phyloP scores from a whole-genome alignment of 2,888 invertebrate genomes.

The Sphinx pinastri region DNA sequence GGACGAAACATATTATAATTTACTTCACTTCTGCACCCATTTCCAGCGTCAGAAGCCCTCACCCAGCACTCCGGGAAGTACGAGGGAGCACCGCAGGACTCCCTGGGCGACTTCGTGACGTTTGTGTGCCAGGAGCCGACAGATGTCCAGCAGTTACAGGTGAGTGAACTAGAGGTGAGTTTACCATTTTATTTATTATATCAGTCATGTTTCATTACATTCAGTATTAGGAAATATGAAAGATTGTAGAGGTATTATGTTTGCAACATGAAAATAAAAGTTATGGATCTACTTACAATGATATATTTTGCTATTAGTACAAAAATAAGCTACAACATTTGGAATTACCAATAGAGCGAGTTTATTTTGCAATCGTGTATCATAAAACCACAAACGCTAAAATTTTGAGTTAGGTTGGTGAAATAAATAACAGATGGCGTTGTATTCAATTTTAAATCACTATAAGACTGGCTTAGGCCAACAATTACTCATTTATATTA shows the following conservation, averaged over 20 bases:
- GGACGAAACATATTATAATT: no score
- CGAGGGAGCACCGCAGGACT: conserved; percentile 89
- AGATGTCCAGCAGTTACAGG: conserved; percentile 89
- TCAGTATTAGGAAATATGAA: not conserved
- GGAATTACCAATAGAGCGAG: no score
- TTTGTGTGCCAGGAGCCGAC: conserved; percentile 98
- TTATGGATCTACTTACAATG: no score
- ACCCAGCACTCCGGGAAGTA: conserved; percentile 85
- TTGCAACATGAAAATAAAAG: no score
- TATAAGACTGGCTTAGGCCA: not conserved
- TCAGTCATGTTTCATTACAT: not conserved
- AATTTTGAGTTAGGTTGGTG: not conserved
- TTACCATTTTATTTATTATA: conserved; percentile 8
- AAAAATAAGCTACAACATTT: not conserved
- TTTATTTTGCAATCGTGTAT: no score
- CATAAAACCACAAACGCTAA: no score
- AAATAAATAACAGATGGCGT: conserved; percentile 8
- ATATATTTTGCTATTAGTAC: not conserved
- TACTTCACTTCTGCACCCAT: no score
- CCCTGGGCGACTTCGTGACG: conserved; percentile 97
- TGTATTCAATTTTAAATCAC: not conserved
- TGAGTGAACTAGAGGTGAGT: conserved; percentile 46
- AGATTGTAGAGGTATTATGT: not conserved
- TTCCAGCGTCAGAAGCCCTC: conserved; percentile 65
- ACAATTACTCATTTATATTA: no score